Evolutionary conservation across 2,888 invertebrate genomes (phyloP).

Genomic region (Gastrophysa polygoni): DNA sequence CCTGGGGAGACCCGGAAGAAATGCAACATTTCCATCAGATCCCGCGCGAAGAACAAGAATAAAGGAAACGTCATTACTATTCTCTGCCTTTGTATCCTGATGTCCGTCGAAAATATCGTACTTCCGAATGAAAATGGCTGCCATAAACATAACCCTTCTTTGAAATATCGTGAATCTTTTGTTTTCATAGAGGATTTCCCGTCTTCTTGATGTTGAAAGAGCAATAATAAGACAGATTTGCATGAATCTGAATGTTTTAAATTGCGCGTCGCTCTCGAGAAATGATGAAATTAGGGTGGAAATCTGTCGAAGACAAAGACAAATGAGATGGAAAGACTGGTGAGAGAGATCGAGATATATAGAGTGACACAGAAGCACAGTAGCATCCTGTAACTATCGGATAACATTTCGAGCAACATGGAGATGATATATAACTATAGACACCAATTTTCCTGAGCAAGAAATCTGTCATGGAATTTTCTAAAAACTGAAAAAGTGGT

Average conservation of each 20-base stretch:
- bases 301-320: slow-evolving; percentile 1
- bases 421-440: too few species aligned
- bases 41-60: too few species aligned
- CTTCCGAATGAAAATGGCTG: neutral
- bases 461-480: too few species aligned
- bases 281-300: neutral
- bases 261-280: neutral
- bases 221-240: slow-evolving; percentile 1
- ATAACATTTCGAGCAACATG: too few species aligned
- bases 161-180: neutral
- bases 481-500: too few species aligned
- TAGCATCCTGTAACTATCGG: too few species aligned
- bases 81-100: neutral
- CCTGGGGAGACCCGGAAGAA: too few species aligned
- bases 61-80: neutral
- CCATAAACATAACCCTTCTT: neutral
- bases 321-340: neutral
- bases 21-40: too few species aligned
- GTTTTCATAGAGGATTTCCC: neutral
- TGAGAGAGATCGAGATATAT: neutral
- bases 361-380: too few species aligned
- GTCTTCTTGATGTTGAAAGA: neutral
- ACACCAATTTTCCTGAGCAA: too few species aligned
- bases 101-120: neutral
- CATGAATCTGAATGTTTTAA: slow-evolving; percentile 3